phyloP scores from a whole-genome alignment of 2,888 invertebrate species.

The Hemithea aestivaria region DNA sequence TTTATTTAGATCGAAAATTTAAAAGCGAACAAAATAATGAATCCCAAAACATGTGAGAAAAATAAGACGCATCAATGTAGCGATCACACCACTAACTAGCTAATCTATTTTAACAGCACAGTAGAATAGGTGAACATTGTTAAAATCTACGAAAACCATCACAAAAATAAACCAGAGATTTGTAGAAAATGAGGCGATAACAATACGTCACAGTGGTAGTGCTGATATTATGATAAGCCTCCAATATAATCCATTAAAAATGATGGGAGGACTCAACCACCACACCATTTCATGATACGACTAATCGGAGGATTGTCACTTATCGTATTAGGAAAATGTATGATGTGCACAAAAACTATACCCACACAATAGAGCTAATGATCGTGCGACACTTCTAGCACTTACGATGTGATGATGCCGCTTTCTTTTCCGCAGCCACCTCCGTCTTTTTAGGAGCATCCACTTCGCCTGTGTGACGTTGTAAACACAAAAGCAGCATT shows the following conservation, averaged over 20 bases:
- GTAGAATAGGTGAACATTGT: conserved; percentile 3
- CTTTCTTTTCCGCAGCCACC: conserved; percentile 73
- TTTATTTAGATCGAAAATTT: too few species aligned
- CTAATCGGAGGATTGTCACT: conserved; percentile 37
- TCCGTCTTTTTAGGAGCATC: conserved; percentile 75
- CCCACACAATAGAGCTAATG: conserved; percentile 29
- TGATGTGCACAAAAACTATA: conserved; percentile 21
- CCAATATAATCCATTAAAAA: conserved; percentile 21
- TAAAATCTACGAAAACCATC: conserved; percentile 33
- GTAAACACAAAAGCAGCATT: conserved; percentile 77
- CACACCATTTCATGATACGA: conserved; percentile 6
- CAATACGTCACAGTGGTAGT: conserved; percentile 22
- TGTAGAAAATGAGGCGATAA: conserved; percentile 27
- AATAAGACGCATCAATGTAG: too few species aligned
- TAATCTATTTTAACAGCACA: neutral
- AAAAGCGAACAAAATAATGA: too few species aligned
- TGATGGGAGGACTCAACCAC: conserved; percentile 11
- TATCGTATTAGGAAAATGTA: conserved; percentile 23
- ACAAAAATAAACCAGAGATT: conserved; percentile 29
- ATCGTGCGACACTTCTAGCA: conserved; percentile 70
- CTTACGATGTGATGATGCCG: conserved; percentile 73
- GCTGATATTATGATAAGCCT: conserved; percentile 34
- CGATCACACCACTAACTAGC: too few species aligned
- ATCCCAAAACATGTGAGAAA: too few species aligned
- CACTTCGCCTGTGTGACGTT: conserved; percentile 73